Conservation (phyloP, 53 echinoderm and acorn worm species). For the Pentamera pediparva region DNA sequence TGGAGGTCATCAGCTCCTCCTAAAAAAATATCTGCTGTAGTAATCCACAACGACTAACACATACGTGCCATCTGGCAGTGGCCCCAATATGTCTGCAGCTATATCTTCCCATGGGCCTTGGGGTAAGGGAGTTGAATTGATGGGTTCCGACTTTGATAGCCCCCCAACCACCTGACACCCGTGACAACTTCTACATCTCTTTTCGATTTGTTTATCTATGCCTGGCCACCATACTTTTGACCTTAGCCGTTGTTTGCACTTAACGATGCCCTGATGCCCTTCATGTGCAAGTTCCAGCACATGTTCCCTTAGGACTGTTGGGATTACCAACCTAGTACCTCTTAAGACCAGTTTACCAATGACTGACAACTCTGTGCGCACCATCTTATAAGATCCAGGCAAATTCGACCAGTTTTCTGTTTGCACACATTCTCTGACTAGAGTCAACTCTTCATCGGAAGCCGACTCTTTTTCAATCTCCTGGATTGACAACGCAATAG, state of each 20-base stretch:
- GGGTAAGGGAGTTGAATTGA: conserved; percentile 13
- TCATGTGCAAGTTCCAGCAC: conserved; percentile 13
- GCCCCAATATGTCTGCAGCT: conserved; percentile 35
- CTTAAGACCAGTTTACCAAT: conserved; percentile 26
- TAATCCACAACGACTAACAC: conserved; percentile 40
- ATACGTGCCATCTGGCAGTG: conserved; percentile 34
- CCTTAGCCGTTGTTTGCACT: neutral
- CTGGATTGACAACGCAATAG: neutral
- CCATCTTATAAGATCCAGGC: neutral
- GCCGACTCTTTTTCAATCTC: neutral
- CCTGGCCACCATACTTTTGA: conserved; percentile 35
- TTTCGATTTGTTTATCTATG: neutral
- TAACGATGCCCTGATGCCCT: conserved; percentile 24
- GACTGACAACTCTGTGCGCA: neutral
- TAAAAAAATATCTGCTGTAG: conserved; percentile 22
- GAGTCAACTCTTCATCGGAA: neutral
- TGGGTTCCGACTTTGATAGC: conserved; percentile 4
- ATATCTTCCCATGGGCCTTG: conserved; percentile 27
- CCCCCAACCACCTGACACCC: conserved; percentile 27
- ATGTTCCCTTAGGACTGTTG: conserved; percentile 13
- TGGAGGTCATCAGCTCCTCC: conserved; percentile 27
- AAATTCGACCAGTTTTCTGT: neutral
- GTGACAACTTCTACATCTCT: neutral
- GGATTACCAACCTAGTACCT: conserved; percentile 45
- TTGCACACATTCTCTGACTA: neutral